These are phyloP conservation scores for Callocephalon fimbriatum DNA, from an alignment of 2,113 vertebrate genomes.

Conservation along the genomic window DNA sequence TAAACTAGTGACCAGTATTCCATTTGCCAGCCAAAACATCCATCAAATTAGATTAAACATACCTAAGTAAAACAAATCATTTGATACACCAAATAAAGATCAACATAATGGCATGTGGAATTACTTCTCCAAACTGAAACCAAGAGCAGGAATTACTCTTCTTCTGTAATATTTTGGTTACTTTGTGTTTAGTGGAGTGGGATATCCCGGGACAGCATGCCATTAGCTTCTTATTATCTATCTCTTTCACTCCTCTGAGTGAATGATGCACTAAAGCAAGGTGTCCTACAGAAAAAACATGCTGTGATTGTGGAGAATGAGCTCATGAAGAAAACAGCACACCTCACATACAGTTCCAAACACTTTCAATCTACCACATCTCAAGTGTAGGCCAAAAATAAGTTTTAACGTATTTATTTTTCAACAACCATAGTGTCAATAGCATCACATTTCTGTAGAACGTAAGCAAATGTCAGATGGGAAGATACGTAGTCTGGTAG, in stretches of 20 bases:
- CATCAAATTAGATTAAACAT: background rate
- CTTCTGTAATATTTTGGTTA: background rate
- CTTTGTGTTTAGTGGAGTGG: background rate
- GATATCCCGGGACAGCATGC: background rate
- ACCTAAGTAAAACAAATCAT: background rate
- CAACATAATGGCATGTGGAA: background rate
- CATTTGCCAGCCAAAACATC: background rate
- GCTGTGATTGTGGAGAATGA: background rate
- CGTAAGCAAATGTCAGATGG: background rate
- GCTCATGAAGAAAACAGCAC: background rate
- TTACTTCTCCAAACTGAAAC: background rate
- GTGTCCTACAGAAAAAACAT: background rate
- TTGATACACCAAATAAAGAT: background rate
- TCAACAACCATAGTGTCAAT: background rate
- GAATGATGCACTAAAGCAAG: background rate
- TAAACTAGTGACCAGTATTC: background rate
- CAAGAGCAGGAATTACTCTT: background rate
- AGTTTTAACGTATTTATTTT: background rate
- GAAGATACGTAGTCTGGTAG: fast-evolving
- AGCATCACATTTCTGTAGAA: background rate
- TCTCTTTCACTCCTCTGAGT: background rate
- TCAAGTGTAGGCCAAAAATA: background rate
- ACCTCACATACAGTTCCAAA: background rate
- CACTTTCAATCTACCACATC: background rate
- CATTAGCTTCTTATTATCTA: background rate